Evolutionary conservation across 1,140 invertebrate species (phyloP).

Genomic region (Pseudomyrmex sp.): DNA sequence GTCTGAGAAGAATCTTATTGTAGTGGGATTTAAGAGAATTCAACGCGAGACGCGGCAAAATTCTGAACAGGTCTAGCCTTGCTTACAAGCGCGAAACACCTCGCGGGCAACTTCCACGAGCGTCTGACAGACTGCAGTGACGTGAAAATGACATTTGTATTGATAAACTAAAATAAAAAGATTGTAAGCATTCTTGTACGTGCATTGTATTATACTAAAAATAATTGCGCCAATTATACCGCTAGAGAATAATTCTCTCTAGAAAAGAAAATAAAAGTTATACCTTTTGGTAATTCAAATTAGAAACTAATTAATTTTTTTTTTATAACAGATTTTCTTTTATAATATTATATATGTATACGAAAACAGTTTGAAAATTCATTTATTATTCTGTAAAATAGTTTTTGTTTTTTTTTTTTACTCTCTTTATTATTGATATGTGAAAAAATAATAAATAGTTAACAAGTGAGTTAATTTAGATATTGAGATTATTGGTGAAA

Average conservation of each 20-base stretch:
- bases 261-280: no score
- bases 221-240: no score
- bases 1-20: conserved; percentile 56
- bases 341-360: no score
- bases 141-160: conserved; percentile 38
- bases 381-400: no score
- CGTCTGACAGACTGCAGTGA: conserved; percentile 17
- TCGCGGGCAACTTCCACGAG: conserved; percentile 38
- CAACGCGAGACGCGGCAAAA: conserved; percentile 33
- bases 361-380: no score
- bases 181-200: neutral
- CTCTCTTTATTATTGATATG: no score
- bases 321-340: no score
- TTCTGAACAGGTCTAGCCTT: conserved; percentile 52
- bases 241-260: no score
- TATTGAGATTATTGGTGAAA: neutral
- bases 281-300: no score
- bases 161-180: conserved; percentile 20
- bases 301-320: no score
- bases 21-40: conserved; percentile 64
- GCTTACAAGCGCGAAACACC: conserved; percentile 45
- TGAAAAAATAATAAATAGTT: no score
- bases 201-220: neutral
- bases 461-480: neutral
- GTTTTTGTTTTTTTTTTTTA: no score